Base-by-base conservation (phyloP, 1,140 invertebrate species). In the Onthophagus taurus region DNA sequence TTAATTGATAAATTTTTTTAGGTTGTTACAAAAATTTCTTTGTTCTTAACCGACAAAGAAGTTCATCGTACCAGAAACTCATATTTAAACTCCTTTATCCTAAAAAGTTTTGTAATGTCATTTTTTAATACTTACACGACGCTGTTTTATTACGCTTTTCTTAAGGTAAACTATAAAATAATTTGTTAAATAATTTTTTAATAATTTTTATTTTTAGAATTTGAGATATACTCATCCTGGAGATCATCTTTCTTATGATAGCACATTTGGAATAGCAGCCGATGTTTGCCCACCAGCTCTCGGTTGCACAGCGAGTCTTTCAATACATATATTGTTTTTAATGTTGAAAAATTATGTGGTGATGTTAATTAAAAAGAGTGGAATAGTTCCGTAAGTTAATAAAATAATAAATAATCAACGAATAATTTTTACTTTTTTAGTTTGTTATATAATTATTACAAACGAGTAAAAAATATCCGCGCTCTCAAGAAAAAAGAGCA, bases 71-170 rank as follows among this genome's bases (percentile, higher is more conserved):
- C 94, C 0, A 90, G 97, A 69, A 88, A 85, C 0, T 89, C 97
- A 65, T 99, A 92, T 67, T 93, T 97, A 59, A 91, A 97, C 55
- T 91, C 89, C 29, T 69, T 95, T 19, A 97, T 91, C 0, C 71
- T 97, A 8, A 98, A 98, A 72, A 92, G 97, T 57, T 98, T 97
- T 64, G 64, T 97, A 8, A 76, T 99, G 31, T 89, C 96, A 68
- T 98, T 97, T 70, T 85, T 97, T 20, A 98, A 98, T 66, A 97
- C 95, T 64, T 98, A 97, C 66, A 85, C 91, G 11, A 92, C 91
- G 1, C 89, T 97, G 59, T 93, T 98, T 70, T 99, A 98, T 61
- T 91, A 98, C 53, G 94, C 92, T 0, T 97, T 98, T 67, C 82
- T 97, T 49, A 97, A 97, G 64, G 94, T 60, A 43, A 50, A 1